Evolutionary conservation across 1,140 invertebrate genomes (phyloP), one percentile per base, ranked within the genome.

Genomic region (Acarapis woodi): DNA sequence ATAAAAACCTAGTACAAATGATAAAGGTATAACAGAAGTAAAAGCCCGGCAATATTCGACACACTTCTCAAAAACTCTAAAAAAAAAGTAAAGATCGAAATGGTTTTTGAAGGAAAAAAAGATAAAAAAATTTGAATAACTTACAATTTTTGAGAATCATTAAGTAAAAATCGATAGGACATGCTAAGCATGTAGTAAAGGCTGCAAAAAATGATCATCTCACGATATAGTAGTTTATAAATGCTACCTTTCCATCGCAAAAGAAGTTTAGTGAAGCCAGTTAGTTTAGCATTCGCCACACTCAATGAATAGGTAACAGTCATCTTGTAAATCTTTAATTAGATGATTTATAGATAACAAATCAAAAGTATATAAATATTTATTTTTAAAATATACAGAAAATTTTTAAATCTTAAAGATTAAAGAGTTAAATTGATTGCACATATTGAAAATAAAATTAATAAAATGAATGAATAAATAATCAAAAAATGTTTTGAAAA

Each of bases 1-100:
- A 55, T 87, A 93, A 54, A 80, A 93, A 33, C 77, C 78, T 31
- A 83, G 60, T 14, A 85, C 74, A 52, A 80, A 79, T 12, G 73
- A 74, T 32, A 82, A 51, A 16, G 75, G 74, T 48, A 80, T 80
- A 21, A 77, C 61, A 45, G 69, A 67, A 38, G 67, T 68, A 53
- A 74, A 75, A 24, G 64, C 66, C 46, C 70, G 66, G 51, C 74
- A 80, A 49, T 79, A 77, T 32, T 63, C 60, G 0, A 71, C 67
- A n/a, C 79, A 52, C 32, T 64, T 62, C 51, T 78, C 74, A 49
- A 79, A 83, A 28, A 61, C 47, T 44, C 67, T 69, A 51, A 3
- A 45, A n/a, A 25, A 18, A 35, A 24, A 35, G 16, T 5, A 8
- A 18, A 32, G 16, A 29, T 14, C 15, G 12, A 29, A 29, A 26